phyloP scores from a whole-genome alignment of 2,888 invertebrate genomes.

The Brassicogethes aeneus region DNA sequence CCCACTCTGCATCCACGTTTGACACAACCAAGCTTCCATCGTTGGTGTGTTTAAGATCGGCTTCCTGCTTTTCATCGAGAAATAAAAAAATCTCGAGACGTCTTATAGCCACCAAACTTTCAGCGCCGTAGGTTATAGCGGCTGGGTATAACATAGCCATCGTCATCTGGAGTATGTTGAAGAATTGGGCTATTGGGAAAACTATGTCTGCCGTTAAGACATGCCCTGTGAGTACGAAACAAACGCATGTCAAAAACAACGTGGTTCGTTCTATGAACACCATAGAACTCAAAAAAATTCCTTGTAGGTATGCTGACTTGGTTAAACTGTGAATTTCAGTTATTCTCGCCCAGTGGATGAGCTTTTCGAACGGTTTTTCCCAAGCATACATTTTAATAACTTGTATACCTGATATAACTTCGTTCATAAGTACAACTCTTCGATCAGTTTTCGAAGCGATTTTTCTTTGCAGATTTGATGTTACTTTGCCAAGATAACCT shows the following conservation, averaged over 20 bases:
- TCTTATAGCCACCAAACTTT: constrained; percentile 46
- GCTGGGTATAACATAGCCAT: constrained; percentile 53
- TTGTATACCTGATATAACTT: constrained; percentile 59
- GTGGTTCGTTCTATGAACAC: constrained; percentile 80
- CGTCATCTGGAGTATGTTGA: constrained; percentile 43
- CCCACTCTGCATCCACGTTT: constrained; percentile 11
- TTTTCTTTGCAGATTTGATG: constrained; percentile 37
- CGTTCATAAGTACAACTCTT: constrained; percentile 59
- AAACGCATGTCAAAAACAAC: constrained; percentile 68
- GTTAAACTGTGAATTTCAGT: constrained; percentile 57
- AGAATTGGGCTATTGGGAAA: constrained; percentile 44
- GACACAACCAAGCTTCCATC: constrained; percentile 4
- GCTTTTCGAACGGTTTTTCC: constrained; percentile 56
- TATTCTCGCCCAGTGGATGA: constrained; percentile 53
- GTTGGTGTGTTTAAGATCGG: constrained; percentile 11
- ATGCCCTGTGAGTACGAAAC: constrained; percentile 61
- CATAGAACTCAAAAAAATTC: constrained; percentile 51
- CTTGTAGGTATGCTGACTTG: constrained; percentile 55
- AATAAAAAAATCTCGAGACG: constrained; percentile 49
- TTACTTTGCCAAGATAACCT: constrained; percentile 39
- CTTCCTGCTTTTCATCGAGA: constrained; percentile 46
- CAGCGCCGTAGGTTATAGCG: constrained; percentile 50
- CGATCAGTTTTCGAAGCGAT: constrained; percentile 49
- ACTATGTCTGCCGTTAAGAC: constrained; percentile 38
- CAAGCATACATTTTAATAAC: constrained; percentile 72